Percentiles rank a stretch among this genome's conserved stretches.
Conservation (phyloP, 2,888 invertebrate species). For the Flexamia atlantica region DNA sequence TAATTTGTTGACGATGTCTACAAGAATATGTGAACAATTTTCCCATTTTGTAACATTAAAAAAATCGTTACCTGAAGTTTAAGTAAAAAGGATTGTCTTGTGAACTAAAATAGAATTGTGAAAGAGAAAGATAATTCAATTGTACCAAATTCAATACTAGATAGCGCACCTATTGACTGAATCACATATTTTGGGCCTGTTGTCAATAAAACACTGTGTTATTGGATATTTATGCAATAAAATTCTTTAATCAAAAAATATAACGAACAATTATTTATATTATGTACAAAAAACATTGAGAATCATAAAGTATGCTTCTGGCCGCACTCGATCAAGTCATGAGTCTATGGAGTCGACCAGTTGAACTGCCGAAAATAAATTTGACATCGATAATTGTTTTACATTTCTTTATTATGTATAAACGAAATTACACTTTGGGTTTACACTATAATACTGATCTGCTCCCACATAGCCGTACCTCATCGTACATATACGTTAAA, state of each 20-base stretch:
- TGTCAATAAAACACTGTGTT: constrained; percentile 39
- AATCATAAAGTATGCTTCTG: background rate
- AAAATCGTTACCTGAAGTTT: no score
- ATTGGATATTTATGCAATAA: constrained; percentile 42
- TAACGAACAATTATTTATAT: constrained; percentile 49
- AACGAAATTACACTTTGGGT: background rate
- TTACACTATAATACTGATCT: constrained; percentile 39
- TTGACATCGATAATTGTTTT: constrained; percentile 11
- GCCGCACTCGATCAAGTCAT: constrained; percentile 18
- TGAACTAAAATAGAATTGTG: no score
- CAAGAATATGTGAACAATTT: no score
- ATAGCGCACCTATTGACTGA: background rate
- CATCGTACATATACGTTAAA: constrained; percentile 18
- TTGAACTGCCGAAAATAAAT: constrained; percentile 17
- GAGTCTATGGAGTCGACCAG: constrained; percentile 2
- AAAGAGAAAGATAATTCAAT: no score
- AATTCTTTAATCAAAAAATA: constrained; percentile 52
- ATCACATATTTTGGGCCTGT: background rate
- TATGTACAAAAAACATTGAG: constrained; percentile 47
- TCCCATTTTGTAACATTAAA: no score
- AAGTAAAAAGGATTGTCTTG: no score
- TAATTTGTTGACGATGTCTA: no score
- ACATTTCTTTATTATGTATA: constrained; percentile 31
- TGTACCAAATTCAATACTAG: no score
- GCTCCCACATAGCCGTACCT: constrained; percentile 4